Base-by-base conservation (phyloP, 2,113 vertebrate species). In the Morone chrysops region DNA sequence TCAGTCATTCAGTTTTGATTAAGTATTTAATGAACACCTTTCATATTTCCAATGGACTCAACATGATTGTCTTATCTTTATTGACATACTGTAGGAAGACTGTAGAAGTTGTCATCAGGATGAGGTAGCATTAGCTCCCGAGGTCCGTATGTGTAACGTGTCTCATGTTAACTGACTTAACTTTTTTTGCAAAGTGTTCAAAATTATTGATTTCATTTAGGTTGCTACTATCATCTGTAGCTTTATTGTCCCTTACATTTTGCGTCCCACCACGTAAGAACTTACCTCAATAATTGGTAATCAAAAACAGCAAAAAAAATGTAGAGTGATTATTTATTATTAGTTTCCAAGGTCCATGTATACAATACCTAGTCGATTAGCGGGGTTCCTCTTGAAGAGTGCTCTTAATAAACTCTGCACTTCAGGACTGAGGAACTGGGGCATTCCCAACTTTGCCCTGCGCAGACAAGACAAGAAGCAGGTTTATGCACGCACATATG, bases 361-460 rank as follows among this genome's bases (percentile, higher is more conserved):
- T 47, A 18, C 2, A 75, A 14, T 94, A 96, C 96, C 96, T 22
- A 96, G 90, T 91, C 96, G 90, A 89, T 96, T 96, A 72, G 86
- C 80, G 69, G 96, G 96, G 80, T 96, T 96, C 83, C 96, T 94
- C 89, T 96, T 96, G 87, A 96, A 96, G 73, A 96, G 95, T 0
- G 95, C 95, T 85, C 96, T 92, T 70, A 96, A 87, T 85, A 96
- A 92, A 90, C 96, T 96, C 84, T 96, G 96, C 14, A 96, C 96
- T 89, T 96, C 96, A 80, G 93, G 92, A 85, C 96, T 96, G 78
- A 96, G 91, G 87, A 96, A 96, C 81, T 96, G 96, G 38, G 96
- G 96, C 96, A 96, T 96, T 62, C 96, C 96, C 74, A 96, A 91
- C 81, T 96, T 96, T 14, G 96, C 96, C 85, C 96, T 96, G 87